Base-by-base conservation (phyloP, 2,113 vertebrate species). In the Euleptes europaea region DNA sequence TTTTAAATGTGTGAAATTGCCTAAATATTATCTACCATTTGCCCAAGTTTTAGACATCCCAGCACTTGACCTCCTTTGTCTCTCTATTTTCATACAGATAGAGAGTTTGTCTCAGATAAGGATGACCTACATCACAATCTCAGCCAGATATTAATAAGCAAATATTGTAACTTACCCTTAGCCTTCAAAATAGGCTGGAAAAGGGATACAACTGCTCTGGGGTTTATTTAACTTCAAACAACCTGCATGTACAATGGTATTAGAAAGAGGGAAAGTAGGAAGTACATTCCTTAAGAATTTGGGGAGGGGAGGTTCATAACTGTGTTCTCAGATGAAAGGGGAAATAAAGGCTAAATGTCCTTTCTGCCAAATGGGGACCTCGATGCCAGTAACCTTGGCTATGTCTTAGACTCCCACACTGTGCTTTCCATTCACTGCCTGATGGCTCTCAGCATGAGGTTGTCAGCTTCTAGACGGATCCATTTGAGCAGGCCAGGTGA, bases 401-500 rank as follows among this genome's bases (percentile, higher is more conserved):
- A 11, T 19, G 51, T 83, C 17, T 65, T 83, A 21, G 78, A 15
- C 23, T 69, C 80, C 72, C 0, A 3, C 0, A 75, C 85, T 23
- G 83, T 1, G 76, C 3, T 65, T 23, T 82, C 70, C 23, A 49
- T 76, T 73, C 40, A 10, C 78, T 35, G 19, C 12, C 66, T 42
- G 40, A 71, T 1, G 5, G 78, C 83, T 87, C 89, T 81, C 63
- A 0, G 80, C 0, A 0, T 4, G 66, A 23, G 83, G 57, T 35
- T 0, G n/a, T 21, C 40, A 12, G 80, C 67, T 78, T 85, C 42
- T 23, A 90, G 87, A 65, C 1, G 4, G 88, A 57, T 78, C 69
- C 4, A 31, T 88, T 91, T 91, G 17, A 19, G 91, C 80, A 82
- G 70, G 60, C 9, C 0, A 91, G 90, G 88, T 89, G 21, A 0